These are phyloP conservation scores for Drosophila kohkoa DNA, from an alignment of 1,140 invertebrate species.

Conservation along the genomic window DNA sequence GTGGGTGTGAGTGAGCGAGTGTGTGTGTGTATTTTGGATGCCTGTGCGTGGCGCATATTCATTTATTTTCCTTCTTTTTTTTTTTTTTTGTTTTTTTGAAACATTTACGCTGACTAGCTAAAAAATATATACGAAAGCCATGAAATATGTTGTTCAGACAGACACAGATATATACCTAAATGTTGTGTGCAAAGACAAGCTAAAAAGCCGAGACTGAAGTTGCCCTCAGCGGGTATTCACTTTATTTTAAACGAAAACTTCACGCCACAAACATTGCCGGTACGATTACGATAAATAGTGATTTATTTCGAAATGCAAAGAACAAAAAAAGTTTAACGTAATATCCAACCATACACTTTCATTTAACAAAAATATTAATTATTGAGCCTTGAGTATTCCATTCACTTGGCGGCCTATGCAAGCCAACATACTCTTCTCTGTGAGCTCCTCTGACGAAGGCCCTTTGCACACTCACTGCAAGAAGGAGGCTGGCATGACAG, in stretches of 20 bases:
- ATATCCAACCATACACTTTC: background rate
- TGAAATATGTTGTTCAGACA: conserved; percentile 69
- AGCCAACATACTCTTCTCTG: conserved; percentile 19
- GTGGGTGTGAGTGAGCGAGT: background rate
- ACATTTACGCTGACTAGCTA: conserved; percentile 68
- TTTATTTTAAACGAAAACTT: background rate
- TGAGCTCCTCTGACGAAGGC: background rate
- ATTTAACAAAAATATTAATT: background rate
- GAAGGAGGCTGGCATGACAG: conserved; percentile 39
- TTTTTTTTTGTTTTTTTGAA: conserved; percentile 45
- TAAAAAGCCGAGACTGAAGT: background rate
- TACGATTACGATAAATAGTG: no score
- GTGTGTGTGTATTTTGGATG: conserved; percentile 50
- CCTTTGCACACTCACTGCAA: conserved; percentile 1
- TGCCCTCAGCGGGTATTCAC: background rate
- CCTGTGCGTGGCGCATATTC: conserved; percentile 73
- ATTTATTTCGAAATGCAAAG: no score
- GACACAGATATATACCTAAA: conserved; percentile 11
- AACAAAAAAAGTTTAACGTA: background rate
- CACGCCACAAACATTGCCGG: background rate
- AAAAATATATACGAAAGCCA: conserved; percentile 70
- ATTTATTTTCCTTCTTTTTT: conserved; percentile 69
- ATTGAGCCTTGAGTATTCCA: conserved; percentile 6
- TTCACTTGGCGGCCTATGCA: conserved; percentile 30
- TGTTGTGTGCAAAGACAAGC: background rate